Evolutionary conservation across 2,888 invertebrate genomes (phyloP).

Genomic region (Neoaliturus tenellus): DNA sequence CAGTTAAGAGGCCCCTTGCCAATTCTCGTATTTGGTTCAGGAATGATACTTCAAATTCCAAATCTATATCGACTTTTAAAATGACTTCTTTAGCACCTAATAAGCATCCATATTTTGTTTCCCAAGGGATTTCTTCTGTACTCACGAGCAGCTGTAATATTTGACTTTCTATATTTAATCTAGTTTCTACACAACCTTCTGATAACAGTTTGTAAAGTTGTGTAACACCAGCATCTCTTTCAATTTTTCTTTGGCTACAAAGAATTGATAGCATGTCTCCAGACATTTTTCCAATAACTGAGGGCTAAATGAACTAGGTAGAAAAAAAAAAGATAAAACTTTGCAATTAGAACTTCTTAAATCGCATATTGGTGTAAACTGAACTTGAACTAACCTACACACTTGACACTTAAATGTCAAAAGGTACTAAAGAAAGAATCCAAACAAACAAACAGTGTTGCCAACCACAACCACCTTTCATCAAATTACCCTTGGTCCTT

Average conservation of each 20-base stretch:
- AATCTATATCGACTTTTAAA: constrained; percentile 64
- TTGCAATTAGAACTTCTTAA: too few relatives aligned
- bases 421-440: too few relatives aligned
- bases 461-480: too few relatives aligned
- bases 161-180: constrained; percentile 62
- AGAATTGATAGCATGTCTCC: background rate
- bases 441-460: too few relatives aligned
- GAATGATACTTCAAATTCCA: constrained; percentile 67
- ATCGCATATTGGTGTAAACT: too few relatives aligned
- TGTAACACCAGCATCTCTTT: constrained; percentile 65
- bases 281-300: background rate
- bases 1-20: constrained; percentile 70
- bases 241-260: constrained; percentile 66
- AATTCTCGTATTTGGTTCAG: constrained; percentile 66
- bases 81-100: constrained; percentile 71
- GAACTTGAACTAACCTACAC: too few relatives aligned
- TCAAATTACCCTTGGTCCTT: too few relatives aligned
- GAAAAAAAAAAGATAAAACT: too few relatives aligned
- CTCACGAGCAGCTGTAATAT: constrained; percentile 62
- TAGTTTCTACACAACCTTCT: constrained; percentile 60
- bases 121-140: constrained; percentile 70
- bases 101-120: constrained; percentile 72
- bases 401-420: too few relatives aligned
- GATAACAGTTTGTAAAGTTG: constrained; percentile 65
- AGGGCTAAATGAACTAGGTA: too few relatives aligned